Evolutionary conservation across 2,888 invertebrate species (phyloP), one percentile per base, ranked within the genome.

Genomic region (Pristionchus arcanus): DNA sequence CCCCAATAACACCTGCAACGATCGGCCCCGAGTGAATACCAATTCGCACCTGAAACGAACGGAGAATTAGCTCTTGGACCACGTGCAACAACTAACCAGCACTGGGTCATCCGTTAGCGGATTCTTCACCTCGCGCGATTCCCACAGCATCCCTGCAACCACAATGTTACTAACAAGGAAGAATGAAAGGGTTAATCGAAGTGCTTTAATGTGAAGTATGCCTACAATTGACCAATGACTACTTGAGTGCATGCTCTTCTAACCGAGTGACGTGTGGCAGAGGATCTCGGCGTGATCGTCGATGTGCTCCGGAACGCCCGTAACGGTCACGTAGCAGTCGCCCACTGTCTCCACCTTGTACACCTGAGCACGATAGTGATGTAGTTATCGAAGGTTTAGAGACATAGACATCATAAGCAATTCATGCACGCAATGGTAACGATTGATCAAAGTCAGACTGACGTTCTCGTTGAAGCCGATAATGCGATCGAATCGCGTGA

Each of bases 241-340:
- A 66, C 66, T 28, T 66, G 21, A 77, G 34, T 1, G 34, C 9
- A 2, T 4, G n/a, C 87, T 94, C 93, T n/a, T n/a, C n/a, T n/a
- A n/a, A 87, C 93, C 95, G 66, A 95, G 84, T 2, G 95, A 95
- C 87, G 95, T 93, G 89, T 95, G 93, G 74, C 95, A 94, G 66
- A 95, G 93, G 49, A 91, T 92, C 81, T 94, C 94, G 19, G 94
- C 94, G 90, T 95, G 95, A 21, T 93, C 91, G 1, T 91, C 90
- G 2, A 90, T 74, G 55, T 81, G 86, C 15, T 93, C 93, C 0
- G 93, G 93, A 19, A 94, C 92, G 13, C 94, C 94, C 4, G 92
- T 91, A 15, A 93, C 93, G 0, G 93, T 92, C 94, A 94, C 93
- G 90, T 94, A 94, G 63, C 91, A 91, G 89, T 94, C 94, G 25